Evolutionary conservation across 2,113 vertebrate species (phyloP).

Genomic region (Oryzias woworae): DNA sequence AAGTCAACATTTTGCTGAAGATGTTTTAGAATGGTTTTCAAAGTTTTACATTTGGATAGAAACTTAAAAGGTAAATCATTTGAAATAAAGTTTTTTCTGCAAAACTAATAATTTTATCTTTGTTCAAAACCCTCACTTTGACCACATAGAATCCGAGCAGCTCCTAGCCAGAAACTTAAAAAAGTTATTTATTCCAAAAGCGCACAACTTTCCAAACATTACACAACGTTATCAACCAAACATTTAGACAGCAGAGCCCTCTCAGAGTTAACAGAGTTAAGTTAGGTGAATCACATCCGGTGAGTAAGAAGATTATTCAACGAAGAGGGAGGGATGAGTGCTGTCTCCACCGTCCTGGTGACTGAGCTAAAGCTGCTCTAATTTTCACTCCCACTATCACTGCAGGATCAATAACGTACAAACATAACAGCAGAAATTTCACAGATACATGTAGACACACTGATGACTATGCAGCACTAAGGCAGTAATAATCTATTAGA

Average conservation of each 20-base stretch:
- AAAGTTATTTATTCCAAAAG: conserved; percentile 61
- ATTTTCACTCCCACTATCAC: conserved; percentile 44
- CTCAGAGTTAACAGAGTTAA: conserved; percentile 42
- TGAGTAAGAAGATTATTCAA: conserved; percentile 73
- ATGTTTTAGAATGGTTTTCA: too few relatives aligned
- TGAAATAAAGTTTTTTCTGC: too few relatives aligned
- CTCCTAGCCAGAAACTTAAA: conserved; percentile 10
- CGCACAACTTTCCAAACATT: conserved; percentile 62
- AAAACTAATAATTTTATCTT: not conserved
- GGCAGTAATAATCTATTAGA: not conserved
- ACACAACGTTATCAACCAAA: conserved; percentile 64
- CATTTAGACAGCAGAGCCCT: conserved; percentile 65
- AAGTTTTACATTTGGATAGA: too few relatives aligned
- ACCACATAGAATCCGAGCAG: conserved; percentile 17
- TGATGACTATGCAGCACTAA: conserved; percentile 3
- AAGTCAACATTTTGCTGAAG: too few relatives aligned
- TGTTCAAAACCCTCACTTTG: not conserved
- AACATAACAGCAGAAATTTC: conserved; percentile 23
- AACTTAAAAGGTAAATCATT: too few relatives aligned
- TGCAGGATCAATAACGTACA: conserved; percentile 32
- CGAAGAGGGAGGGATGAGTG: conserved; percentile 23
- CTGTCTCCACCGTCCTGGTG: conserved; percentile 27
- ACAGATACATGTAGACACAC: conserved; percentile 10
- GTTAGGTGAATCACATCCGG: conserved; percentile 74
- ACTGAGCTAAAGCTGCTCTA: conserved; percentile 32